These are phyloP conservation scores for Drosophila subobscura DNA, from an alignment of 1,140 invertebrate genomes.

Conservation along the genomic window DNA sequence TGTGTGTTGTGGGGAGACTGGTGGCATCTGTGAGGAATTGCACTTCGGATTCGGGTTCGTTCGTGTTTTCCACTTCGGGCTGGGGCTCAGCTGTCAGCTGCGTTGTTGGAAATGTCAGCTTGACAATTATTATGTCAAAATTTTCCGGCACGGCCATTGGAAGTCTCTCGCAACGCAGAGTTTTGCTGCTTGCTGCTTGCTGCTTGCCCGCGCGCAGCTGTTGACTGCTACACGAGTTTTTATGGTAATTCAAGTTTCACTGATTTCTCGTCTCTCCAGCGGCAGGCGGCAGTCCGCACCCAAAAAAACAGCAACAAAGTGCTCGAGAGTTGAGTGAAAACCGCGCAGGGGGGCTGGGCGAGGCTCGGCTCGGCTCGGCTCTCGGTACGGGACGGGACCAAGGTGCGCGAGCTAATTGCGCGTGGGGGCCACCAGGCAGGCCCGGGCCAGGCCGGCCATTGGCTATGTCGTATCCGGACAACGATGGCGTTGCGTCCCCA, in stretches of 20 bases:
- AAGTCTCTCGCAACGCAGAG: slow-evolving; percentile 38
- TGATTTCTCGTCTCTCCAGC: slow-evolving; percentile 66
- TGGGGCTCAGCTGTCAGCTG: slow-evolving; percentile 73
- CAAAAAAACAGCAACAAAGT: slow-evolving; percentile 52
- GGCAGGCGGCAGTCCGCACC: slow-evolving; percentile 54
- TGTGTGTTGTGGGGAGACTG: too few relatives aligned
- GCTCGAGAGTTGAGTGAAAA: slow-evolving; percentile 67
- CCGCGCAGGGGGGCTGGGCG: slow-evolving; percentile 17
- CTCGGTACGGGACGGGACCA: slow-evolving; percentile 19
- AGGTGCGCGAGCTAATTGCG: slow-evolving; percentile 55
- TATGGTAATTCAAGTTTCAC: slow-evolving; percentile 82
- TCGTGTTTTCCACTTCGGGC: slow-evolving; percentile 31
- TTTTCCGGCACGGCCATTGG: slow-evolving; percentile 67
- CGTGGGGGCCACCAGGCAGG: slow-evolving; percentile 18
- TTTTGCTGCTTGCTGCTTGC: too few relatives aligned
- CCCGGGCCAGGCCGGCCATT: slow-evolving; percentile 33
- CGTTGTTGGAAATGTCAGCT: slow-evolving; percentile 82
- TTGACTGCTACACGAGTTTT: slow-evolving; percentile 81
- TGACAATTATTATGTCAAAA: slow-evolving; percentile 83
- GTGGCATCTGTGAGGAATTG: too few relatives aligned
- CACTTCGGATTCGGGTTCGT: slow-evolving; percentile 8
- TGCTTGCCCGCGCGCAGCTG: slow-evolving; percentile 59
- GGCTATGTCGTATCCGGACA: slow-evolving; percentile 5
- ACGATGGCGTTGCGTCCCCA: too few relatives aligned
- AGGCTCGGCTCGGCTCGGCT: too few relatives aligned